Evolutionary conservation across 2,797 vertebrate genomes (phyloP).

Genomic region (Petrocephalus sullivani): DNA sequence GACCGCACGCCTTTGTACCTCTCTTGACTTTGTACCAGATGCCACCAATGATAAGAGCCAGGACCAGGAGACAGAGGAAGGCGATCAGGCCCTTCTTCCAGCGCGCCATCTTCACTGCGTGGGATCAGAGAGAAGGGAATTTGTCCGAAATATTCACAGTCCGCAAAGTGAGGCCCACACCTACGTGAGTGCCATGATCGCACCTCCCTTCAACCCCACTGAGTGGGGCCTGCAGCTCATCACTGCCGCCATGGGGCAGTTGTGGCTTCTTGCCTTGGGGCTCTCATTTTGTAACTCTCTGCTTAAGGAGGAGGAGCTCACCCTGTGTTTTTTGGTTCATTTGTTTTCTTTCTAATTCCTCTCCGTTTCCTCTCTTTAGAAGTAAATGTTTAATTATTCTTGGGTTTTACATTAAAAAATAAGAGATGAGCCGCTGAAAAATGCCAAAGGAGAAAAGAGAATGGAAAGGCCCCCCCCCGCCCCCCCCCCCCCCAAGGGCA

Average conservation of each 20-base stretch:
- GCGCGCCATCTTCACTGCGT: conserved; percentile 52
- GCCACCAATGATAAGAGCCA: conserved; percentile 34
- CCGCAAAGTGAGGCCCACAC: not conserved
- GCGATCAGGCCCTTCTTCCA: conserved; percentile 63
- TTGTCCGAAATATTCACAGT: not conserved
- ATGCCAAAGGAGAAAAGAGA: not conserved
- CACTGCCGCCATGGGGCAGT: too few relatives aligned
- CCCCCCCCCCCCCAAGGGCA: too few relatives aligned
- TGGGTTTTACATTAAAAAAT: too few relatives aligned
- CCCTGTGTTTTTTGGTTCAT: too few relatives aligned
- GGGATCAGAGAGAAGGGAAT: not conserved
- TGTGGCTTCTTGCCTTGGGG: too few relatives aligned
- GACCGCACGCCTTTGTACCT: conserved; percentile 67
- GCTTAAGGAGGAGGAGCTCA: too few relatives aligned
- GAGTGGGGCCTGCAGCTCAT: too few relatives aligned
- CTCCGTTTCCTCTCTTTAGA: too few relatives aligned
- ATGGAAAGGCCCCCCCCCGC: not conserved
- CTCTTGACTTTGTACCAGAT: conserved; percentile 51
- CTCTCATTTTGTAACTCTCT: too few relatives aligned
- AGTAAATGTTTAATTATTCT: too few relatives aligned
- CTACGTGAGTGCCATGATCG: not conserved
- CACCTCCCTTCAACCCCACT: too few relatives aligned
- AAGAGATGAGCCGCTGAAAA: not conserved
- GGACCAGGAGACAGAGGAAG: conserved; percentile 39
- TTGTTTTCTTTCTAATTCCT: too few relatives aligned